phyloP scores from a whole-genome alignment of 2,797 vertebrate genomes.

The Oreortyx pictus region DNA sequence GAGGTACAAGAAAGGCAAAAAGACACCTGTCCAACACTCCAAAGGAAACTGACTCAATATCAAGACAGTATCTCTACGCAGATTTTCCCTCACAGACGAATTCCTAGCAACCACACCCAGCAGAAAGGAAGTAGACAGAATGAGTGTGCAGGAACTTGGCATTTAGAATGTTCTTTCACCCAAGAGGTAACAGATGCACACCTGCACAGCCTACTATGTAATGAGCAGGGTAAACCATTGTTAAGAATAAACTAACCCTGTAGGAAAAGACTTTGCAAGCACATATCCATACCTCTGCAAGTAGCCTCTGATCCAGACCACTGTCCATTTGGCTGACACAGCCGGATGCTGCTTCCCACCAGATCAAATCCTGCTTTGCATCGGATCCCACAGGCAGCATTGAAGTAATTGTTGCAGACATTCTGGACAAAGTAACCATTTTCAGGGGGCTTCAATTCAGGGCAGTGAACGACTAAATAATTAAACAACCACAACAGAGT shows the following conservation, averaged over 20 bases:
- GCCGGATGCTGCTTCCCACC: conserved; percentile 89
- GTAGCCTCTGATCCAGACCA: conserved; percentile 90
- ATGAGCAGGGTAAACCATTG: not conserved
- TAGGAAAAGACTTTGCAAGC: not conserved
- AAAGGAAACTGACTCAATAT: not conserved
- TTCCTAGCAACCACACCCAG: not conserved
- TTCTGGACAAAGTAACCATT: conserved; percentile 95
- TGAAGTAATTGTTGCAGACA: conserved; percentile 92
- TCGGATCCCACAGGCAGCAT: conserved; percentile 93
- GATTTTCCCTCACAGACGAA: not conserved
- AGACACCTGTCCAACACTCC: not conserved
- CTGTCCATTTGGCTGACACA: conserved; percentile 90
- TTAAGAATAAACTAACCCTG: not conserved
- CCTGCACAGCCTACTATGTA: not conserved
- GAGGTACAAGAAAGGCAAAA: not conserved
- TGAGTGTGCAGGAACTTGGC: not conserved
- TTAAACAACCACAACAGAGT: conserved; percentile 36
- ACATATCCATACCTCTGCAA: conserved; percentile 86
- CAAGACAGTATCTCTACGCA: not conserved
- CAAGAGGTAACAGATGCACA: not conserved
- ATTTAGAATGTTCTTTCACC: not conserved
- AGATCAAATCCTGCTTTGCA: conserved; percentile 92
- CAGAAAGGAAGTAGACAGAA: not conserved
- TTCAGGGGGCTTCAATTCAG: conserved; percentile 87
- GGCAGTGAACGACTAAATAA: conserved; percentile 88